Conservation (phyloP, 2,888 invertebrate species). For the Pterostichus niger region DNA sequence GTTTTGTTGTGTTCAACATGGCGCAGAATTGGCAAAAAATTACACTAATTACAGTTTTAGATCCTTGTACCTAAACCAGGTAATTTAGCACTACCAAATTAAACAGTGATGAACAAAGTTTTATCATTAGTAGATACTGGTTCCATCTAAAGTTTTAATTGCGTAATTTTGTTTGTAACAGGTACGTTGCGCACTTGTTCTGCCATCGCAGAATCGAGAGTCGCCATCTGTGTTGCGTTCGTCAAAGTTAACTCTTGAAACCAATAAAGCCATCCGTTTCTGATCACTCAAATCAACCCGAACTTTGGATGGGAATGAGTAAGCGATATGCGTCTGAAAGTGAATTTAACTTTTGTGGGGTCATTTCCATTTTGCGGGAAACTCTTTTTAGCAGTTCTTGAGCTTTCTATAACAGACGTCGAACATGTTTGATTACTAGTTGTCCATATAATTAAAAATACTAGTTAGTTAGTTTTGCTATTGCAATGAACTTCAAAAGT, state of each 20-base stretch:
- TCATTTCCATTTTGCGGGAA: no score
- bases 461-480: no score
- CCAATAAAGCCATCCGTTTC: conserved; percentile 27
- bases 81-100: conserved; percentile 62
- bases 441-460: no score
- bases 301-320: background rate
- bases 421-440: no score
- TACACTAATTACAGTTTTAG: conserved; percentile 60
- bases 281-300: background rate
- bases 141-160: conserved; percentile 64
- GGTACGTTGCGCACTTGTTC: conserved; percentile 47
- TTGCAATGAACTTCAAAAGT: no score
- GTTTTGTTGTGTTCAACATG: conserved; percentile 27
- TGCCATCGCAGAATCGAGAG: background rate
- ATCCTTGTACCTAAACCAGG: conserved; percentile 56
- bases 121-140: conserved; percentile 64
- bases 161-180: conserved; percentile 63
- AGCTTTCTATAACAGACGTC: no score
- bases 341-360: no score
- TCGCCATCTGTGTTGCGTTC: conserved; percentile 31
- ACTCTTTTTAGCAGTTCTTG: no score
- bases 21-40: conserved; percentile 50
- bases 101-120: conserved; percentile 66
- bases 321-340: no score
- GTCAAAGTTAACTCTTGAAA: conserved; percentile 4